These are phyloP conservation scores for Synanthedon tipuliformis DNA, from an alignment of 2,888 invertebrate genomes.

Conservation along the genomic window DNA sequence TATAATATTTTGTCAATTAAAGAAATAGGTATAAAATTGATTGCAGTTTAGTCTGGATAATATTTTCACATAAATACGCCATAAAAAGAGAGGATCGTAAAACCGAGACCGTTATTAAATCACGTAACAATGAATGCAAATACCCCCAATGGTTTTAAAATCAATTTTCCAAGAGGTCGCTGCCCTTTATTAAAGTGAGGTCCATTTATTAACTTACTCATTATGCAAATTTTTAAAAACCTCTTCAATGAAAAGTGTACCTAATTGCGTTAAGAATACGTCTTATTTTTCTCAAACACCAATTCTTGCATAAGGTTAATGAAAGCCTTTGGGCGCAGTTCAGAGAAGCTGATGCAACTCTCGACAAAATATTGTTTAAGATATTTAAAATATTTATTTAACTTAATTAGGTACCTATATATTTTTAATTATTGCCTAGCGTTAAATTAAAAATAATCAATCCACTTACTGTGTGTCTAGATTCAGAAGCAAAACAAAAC, in stretches of 20 bases:
- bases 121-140: slow-evolving; percentile 5
- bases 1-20: no score
- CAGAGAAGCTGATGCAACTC: slow-evolving; percentile 9
- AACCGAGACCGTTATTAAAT: neutral
- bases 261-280: slow-evolving; percentile 19
- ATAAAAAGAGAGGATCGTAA: neutral
- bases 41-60: no score
- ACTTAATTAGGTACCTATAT: no score
- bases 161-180: slow-evolving; percentile 18
- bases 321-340: neutral
- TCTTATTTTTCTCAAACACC: slow-evolving; percentile 16
- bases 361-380: slow-evolving; percentile 10
- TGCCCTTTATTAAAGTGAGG: slow-evolving; percentile 20
- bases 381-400: no score
- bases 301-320: slow-evolving; percentile 1
- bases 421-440: no score
- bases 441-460: no score
- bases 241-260: slow-evolving; percentile 24
- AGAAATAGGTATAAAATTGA: no score
- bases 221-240: slow-evolving; percentile 30
- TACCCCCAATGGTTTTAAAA: slow-evolving; percentile 15
- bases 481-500: no score
- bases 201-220: slow-evolving; percentile 32
- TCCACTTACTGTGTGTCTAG: no score
- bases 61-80: no score